These are phyloP conservation scores for Cercopithecus petaurista DNA, from an alignment of 2,797 vertebrate genomes.

Conservation along the genomic window DNA sequence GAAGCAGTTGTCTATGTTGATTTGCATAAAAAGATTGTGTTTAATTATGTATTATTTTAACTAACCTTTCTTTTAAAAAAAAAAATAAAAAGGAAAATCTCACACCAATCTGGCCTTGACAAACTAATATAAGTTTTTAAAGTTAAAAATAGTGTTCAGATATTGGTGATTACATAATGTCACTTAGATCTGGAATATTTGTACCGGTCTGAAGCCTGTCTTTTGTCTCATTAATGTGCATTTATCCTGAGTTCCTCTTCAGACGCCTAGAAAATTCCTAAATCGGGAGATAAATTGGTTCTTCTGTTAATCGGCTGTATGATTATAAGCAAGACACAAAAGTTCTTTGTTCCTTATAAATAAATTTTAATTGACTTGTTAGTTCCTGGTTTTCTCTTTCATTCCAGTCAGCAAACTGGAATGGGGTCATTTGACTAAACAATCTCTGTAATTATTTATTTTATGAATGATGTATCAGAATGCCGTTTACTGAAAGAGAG, in stretches of 20 bases:
- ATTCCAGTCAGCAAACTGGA: not conserved
- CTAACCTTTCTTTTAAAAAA: not conserved
- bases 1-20: not conserved
- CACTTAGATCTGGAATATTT: not conserved
- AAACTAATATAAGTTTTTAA: not conserved
- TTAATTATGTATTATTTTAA: constrained; percentile 37
- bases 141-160: not conserved
- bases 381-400: not conserved
- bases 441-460: not conserved
- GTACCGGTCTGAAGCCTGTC: not conserved
- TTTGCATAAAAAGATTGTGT: not conserved
- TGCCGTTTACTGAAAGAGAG: not conserved
- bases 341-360: not conserved
- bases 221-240: not conserved
- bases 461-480: not conserved
- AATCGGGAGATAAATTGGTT: not conserved
- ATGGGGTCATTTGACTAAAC: not conserved
- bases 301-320: not conserved
- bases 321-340: not conserved
- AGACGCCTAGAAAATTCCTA: not conserved
- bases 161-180: not conserved
- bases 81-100: not conserved
- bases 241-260: not conserved
- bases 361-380: not conserved
- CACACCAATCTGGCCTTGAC: not conserved